Evolutionary conservation across 2,113 vertebrate species (phyloP), one percentile per base, ranked within the genome.

Genomic region (Ptilorrhoa leucosticta): DNA sequence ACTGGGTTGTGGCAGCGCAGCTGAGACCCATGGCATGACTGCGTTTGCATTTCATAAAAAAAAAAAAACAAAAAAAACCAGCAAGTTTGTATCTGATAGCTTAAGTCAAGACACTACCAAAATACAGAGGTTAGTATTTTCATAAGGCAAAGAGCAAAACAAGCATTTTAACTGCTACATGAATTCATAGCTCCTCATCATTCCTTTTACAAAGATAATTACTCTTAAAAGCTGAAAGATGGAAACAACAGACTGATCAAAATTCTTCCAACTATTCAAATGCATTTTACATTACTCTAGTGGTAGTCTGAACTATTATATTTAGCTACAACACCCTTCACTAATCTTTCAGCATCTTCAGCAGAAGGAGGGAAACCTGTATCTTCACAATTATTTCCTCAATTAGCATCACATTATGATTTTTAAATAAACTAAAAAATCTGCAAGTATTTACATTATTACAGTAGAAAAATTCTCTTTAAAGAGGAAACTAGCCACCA

Each of bases 1-100:
- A 33, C 5, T 0, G 0, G 18, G 30, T 4, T 2, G 13, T 0
- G 18, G 44, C 66, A 58, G 57, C 1, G 1, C 30, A 9, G 53
- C 45, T 1, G 1, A 45, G 45, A 37, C 28, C 45, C 11, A 4
- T 3, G 7, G 18, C 51, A 17, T 1, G 5, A 20, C 19, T 24
- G 53, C 4, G 3, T 3, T 11, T 33, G 26, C 48, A 22, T 31
- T 10, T 42, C 12, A 15, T 35, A 30, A 31, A 45, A 15, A 28
- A 11, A 42, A 42, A 30, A 72, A 22, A n/a, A 35, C 35, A 9
- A 9, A 4, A 9, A n/a, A 24, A 20, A 35, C 2, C 68, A 18
- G 9, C 14, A 9, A 40, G 28, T 22, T 45, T 33, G 22, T 21
- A 2, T 24, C 20, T 0, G 4, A 17, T 2, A 16, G 35, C 37